A percentile compares a stretch with the other conserved stretches of the same genome.
These are phyloP conservation scores for Plusia festucae DNA, from an alignment of 2,888 invertebrate genomes.

Conservation along the genomic window DNA sequence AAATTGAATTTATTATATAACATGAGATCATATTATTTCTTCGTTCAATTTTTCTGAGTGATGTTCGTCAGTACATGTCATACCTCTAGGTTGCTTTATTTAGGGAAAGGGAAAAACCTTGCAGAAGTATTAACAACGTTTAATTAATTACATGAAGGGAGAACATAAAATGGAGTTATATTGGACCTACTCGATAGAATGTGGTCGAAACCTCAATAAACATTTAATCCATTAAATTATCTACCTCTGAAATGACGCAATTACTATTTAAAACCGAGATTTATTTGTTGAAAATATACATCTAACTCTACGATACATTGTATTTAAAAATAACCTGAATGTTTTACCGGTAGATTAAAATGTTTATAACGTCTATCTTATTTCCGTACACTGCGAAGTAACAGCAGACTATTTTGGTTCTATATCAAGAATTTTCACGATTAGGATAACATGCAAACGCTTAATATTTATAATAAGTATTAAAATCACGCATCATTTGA, in stretches of 20 bases:
- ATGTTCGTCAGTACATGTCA: neutral
- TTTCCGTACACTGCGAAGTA: slow-evolving; percentile 36
- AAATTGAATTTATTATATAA: neutral
- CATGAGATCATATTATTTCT: too few species aligned
- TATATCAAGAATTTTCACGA: slow-evolving; percentile 27
- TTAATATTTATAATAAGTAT: neutral
- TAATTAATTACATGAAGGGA: neutral
- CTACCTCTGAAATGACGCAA: neutral
- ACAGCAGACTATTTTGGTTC: slow-evolving; percentile 44
- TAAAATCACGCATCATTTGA: neutral
- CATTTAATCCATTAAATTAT: slow-evolving; percentile 1
- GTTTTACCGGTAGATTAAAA: slow-evolving; percentile 37
- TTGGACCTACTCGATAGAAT: neutral
- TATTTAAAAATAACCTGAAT: slow-evolving; percentile 1
- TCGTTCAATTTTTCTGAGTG: neutral
- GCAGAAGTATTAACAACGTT: neutral
- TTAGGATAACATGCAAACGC: slow-evolving; percentile 26
- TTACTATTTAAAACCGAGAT: neutral
- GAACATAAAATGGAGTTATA: neutral
- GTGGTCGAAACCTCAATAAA: slow-evolving; percentile 2
- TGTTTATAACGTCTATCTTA: slow-evolving; percentile 43
- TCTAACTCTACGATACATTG: neutral
- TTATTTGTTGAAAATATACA: neutral
- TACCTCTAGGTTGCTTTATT: neutral
- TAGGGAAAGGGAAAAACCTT: neutral